phyloP scores from a whole-genome alignment of 64 coral and sea anemone species.

The Pocillopora damicornis region DNA sequence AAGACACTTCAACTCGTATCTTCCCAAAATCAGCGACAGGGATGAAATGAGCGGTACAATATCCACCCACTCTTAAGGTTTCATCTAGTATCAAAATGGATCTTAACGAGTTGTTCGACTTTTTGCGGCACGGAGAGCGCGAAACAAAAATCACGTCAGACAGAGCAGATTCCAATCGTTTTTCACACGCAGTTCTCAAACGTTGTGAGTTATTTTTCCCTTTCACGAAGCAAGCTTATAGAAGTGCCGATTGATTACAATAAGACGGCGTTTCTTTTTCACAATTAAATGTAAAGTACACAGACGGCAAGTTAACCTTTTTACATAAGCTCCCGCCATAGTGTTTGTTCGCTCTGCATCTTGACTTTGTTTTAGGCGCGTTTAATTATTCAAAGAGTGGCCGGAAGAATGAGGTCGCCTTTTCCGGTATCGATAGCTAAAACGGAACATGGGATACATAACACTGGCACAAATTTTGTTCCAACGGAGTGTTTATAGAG shows the following conservation, averaged over 20 bases:
- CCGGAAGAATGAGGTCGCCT: neutral
- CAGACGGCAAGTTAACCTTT: neutral
- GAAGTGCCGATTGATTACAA: conserved; percentile 18
- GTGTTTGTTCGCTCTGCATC: conserved; percentile 11
- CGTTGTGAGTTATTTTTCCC: neutral
- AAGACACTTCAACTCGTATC: neutral
- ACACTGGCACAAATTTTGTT: neutral
- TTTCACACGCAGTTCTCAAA: conserved; percentile 34
- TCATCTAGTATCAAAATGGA: conserved; percentile 1
- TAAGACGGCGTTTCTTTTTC: conserved; percentile 32
- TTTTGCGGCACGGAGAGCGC: neutral
- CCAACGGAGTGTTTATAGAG: neutral
- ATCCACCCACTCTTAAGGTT: neutral
- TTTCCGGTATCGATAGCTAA: conserved; percentile 34
- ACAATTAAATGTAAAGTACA: conserved; percentile 25
- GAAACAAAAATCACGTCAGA: neutral
- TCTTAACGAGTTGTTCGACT: conserved; percentile 10
- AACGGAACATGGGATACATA: neutral
- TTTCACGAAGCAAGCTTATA: conserved; percentile 7
- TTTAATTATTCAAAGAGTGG: neutral
- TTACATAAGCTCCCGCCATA: neutral
- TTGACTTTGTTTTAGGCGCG: conserved; percentile 5
- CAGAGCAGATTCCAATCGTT: conserved; percentile 13
- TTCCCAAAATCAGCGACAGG: neutral
- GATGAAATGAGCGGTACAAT: neutral